A percentile compares a stretch with the other conserved stretches of the same genome.
Conservation (phyloP, 2,113 vertebrate species). For the Neomonachus schauinslandi region DNA sequence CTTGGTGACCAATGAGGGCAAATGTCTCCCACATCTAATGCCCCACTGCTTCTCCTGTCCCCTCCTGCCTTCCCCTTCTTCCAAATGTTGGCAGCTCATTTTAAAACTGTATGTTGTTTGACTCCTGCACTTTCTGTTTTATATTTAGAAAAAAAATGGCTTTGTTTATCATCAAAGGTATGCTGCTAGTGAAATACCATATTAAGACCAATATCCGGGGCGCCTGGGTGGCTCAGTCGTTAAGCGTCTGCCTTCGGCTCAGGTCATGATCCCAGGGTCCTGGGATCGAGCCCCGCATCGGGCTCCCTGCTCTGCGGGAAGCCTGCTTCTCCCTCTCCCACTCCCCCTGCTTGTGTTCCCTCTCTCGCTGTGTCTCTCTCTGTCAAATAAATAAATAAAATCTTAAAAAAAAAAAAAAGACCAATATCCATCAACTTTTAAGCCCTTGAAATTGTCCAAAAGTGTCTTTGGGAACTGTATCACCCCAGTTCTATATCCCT, state of each 20-base stretch:
- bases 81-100: not conserved
- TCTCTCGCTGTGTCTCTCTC: too few relatives aligned
- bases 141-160: not conserved
- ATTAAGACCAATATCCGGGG: not conserved
- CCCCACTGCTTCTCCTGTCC: not conserved
- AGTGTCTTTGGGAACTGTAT: not conserved
- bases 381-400: too few relatives aligned
- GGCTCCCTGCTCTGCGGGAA: too few relatives aligned
- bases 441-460: not conserved
- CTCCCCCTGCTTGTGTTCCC: too few relatives aligned
- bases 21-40: not conserved
- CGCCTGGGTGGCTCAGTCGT: too few relatives aligned
- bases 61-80: not conserved
- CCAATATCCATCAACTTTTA: not conserved
- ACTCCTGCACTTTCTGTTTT: conserved; percentile 34
- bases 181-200: not conserved
- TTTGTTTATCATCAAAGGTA: not conserved
- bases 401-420: not conserved
- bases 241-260: too few relatives aligned
- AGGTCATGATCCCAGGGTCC: too few relatives aligned
- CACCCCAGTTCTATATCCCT: not conserved
- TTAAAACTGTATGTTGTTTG: not conserved
- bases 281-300: too few relatives aligned
- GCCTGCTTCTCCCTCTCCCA: too few relatives aligned
- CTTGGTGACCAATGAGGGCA: not conserved